Percentiles rank a stretch among this genome's conserved stretches.
phyloP scores from a whole-genome alignment of 2,888 invertebrate genomes.

The Pterostichus niger region DNA sequence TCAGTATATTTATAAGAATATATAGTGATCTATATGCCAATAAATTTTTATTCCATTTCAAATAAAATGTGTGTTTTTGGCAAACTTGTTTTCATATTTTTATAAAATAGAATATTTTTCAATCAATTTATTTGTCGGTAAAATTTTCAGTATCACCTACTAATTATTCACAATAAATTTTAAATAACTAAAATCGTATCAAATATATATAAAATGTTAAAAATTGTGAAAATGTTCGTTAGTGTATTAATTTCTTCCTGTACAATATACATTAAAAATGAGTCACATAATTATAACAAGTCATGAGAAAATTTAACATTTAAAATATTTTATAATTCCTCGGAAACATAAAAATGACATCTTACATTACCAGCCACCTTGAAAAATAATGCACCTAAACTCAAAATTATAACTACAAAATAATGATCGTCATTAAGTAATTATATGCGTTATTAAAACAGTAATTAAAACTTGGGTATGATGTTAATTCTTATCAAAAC shows the following conservation, averaged over 20 bases:
- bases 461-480: conserved; percentile 35
- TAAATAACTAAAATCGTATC: too few relatives aligned
- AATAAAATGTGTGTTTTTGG: too few relatives aligned
- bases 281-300: conserved; percentile 11
- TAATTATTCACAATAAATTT: too few relatives aligned
- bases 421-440: conserved; percentile 51
- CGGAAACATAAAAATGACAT: conserved; percentile 10
- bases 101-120: too few relatives aligned
- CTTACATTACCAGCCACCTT: conserved; percentile 18
- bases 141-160: too few relatives aligned
- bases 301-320: conserved; percentile 19
- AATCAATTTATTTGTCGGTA: too few relatives aligned
- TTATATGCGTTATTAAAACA: conserved; percentile 52
- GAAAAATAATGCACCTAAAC: conserved; percentile 28
- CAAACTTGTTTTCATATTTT: too few relatives aligned
- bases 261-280: neutral
- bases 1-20: too few relatives aligned
- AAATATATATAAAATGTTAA: too few relatives aligned
- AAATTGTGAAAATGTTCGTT: neutral
- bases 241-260: neutral
- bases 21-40: too few relatives aligned
- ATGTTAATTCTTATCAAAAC: conserved; percentile 39
- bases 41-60: too few relatives aligned
- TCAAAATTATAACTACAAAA: conserved; percentile 53
- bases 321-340: conserved; percentile 24